These are phyloP conservation scores for Ganaspis brasiliensis DNA, from an alignment of 2,888 invertebrate genomes.

Conservation along the genomic window DNA sequence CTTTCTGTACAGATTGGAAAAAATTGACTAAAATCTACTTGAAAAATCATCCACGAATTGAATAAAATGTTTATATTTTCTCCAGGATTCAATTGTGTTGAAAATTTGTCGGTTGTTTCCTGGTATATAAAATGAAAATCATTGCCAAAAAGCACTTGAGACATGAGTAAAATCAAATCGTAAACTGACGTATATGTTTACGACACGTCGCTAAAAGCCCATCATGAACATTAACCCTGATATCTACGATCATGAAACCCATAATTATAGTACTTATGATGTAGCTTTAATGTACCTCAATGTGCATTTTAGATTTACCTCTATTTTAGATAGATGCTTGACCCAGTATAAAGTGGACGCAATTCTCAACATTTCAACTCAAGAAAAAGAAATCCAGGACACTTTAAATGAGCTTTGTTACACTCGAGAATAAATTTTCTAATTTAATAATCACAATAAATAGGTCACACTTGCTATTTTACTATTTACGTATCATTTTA, in stretches of 20 bases:
- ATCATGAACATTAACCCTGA: slow-evolving; percentile 15
- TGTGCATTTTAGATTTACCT: background rate
- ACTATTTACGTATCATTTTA: too few species aligned
- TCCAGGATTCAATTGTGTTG: too few species aligned
- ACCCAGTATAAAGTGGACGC: slow-evolving; percentile 18
- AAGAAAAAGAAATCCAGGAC: background rate
- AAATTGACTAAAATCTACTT: too few species aligned
- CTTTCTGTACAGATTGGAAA: too few species aligned
- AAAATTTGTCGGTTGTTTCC: background rate
- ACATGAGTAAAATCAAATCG: slow-evolving; percentile 22
- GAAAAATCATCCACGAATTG: too few species aligned
- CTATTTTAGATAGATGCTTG: slow-evolving; percentile 31
- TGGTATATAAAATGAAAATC: background rate
- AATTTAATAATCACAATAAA: background rate
- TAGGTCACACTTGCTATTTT: too few species aligned
- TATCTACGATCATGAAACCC: slow-evolving; percentile 21
- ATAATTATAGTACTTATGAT: slow-evolving; percentile 30
- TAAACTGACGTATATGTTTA: slow-evolving; percentile 29
- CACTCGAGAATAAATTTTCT: background rate
- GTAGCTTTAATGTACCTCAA: slow-evolving; percentile 25
- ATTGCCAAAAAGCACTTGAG: slow-evolving; percentile 21
- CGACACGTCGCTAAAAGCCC: slow-evolving; percentile 28
- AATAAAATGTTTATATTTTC: too few species aligned
- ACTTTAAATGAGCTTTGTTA: slow-evolving; percentile 13
- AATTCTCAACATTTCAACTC: background rate